Evolutionary conservation across 2,797 vertebrate genomes (phyloP), one percentile per base, ranked within the genome.

Genomic region (Gymnothorax reevesii): DNA sequence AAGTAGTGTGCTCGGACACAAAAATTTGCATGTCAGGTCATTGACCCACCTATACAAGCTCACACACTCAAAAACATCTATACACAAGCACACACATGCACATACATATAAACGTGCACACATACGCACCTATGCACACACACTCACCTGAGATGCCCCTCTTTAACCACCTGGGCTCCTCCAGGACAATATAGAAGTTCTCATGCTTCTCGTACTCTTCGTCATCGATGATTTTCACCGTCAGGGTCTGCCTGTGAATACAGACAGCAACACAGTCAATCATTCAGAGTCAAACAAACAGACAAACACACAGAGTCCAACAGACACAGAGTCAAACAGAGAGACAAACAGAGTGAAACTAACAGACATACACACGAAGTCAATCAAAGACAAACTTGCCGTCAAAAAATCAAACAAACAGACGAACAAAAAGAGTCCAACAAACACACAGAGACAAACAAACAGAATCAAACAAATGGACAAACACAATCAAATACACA

Each of bases 121-220:
- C 64, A 64, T 64, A 87, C 57, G 83, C 83, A 82, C 33, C 85
- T 75, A 85, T 69, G 79, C 55, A 59, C 62, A 17, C 4, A 89
- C 84, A 91, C 92, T 90, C 25, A 98, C 98, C 97, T 92, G 97
- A 98, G 86, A 98, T 93, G 59, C 97, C 97, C 88, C 97, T 94
- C 90, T 99, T 98, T 54, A 98, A 94, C 98, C 98, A 98, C 88
- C 96, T 96, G 0, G 98, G 98, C 88, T 97, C 95, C 83, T 98
- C 97, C 84, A 99, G 95, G 87, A 97, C 95, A 0, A 99, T 94
- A 91, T 95, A 98, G 94, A 99, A 99, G 87, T 97, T 97, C 89
- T 98, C 98, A 91, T 97, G 97, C 91, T 98, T 99, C 91, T 99
- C 98, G 17, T 97, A 98, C 92, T 98, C 97, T 83, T 96, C 96